Conservation (phyloP, 1,140 invertebrate genomes). For the Venturia canescens region DNA sequence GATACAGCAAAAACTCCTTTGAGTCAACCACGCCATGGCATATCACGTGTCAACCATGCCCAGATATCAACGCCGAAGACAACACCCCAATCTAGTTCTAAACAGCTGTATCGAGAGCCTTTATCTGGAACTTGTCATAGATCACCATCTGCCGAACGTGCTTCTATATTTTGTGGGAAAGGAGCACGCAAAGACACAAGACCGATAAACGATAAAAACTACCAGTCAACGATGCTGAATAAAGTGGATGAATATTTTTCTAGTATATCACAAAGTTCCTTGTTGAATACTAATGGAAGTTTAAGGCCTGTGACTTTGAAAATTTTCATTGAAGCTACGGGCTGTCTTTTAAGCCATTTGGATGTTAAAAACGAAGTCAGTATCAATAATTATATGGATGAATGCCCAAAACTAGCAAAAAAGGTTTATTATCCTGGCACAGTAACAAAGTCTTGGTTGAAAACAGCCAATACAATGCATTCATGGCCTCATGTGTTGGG, state of each 20-base stretch:
- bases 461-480: constrained; percentile 79
- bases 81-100: constrained; percentile 7
- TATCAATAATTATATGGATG: constrained; percentile 67
- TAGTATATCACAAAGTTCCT: constrained; percentile 51
- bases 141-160: constrained; percentile 67
- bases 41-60: constrained; percentile 40
- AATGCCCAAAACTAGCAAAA: constrained; percentile 77
- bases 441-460: constrained; percentile 79
- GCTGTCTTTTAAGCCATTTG: constrained; percentile 60
- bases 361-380: constrained; percentile 64
- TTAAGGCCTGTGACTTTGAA: constrained; percentile 70
- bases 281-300: constrained; percentile 68
- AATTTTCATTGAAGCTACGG: constrained; percentile 68
- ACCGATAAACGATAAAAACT: constrained; percentile 67
- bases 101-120: not conserved
- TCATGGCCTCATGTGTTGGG: constrained; percentile 79
- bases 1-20: constrained; percentile 54
- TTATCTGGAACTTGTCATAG: constrained; percentile 49
- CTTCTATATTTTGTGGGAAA: constrained; percentile 56
- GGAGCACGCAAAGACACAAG: constrained; percentile 67
- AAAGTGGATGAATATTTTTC: constrained; percentile 69
- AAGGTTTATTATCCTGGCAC: constrained; percentile 78
- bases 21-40: constrained; percentile 24
- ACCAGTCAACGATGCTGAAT: constrained; percentile 64
- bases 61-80: constrained; percentile 54